phyloP scores from a whole-genome alignment of 2,797 vertebrate species.

The Perodicticus potto region DNA sequence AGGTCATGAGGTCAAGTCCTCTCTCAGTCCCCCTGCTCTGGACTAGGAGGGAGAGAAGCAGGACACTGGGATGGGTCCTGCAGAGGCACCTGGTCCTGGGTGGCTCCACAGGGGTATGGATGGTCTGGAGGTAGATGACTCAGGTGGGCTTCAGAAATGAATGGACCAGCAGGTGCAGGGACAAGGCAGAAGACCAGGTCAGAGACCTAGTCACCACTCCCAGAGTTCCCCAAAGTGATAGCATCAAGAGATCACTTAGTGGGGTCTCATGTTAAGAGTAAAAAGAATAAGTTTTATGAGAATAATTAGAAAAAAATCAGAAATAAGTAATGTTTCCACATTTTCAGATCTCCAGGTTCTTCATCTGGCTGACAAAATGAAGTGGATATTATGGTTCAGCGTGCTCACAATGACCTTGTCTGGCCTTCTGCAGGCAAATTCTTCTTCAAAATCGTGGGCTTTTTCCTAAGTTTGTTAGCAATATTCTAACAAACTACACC shows the following conservation, averaged over 20 bases:
- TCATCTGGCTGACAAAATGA: background rate
- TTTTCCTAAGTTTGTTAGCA: background rate
- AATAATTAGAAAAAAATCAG: background rate
- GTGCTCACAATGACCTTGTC: background rate
- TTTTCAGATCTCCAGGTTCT: background rate
- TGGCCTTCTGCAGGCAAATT: background rate
- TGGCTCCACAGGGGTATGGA: background rate
- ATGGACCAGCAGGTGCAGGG: background rate
- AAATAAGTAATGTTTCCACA: background rate
- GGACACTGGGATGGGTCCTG: background rate
- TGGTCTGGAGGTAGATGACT: background rate
- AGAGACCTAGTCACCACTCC: background rate
- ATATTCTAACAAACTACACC: background rate
- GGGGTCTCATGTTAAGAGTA: background rate
- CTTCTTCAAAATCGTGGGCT: background rate
- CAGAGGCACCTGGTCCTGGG: background rate
- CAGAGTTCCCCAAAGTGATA: background rate
- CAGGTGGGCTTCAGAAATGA: background rate
- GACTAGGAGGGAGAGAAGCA: background rate
- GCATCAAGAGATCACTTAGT: background rate
- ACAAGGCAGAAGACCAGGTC: rapidly evolving
- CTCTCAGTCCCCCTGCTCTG: background rate
- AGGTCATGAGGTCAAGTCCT: background rate
- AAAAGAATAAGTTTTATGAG: background rate
- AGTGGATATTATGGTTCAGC: too few relatives aligned